Evolutionary conservation across 2,888 invertebrate species (phyloP).

Genomic region (Micoletzkya japonica): DNA sequence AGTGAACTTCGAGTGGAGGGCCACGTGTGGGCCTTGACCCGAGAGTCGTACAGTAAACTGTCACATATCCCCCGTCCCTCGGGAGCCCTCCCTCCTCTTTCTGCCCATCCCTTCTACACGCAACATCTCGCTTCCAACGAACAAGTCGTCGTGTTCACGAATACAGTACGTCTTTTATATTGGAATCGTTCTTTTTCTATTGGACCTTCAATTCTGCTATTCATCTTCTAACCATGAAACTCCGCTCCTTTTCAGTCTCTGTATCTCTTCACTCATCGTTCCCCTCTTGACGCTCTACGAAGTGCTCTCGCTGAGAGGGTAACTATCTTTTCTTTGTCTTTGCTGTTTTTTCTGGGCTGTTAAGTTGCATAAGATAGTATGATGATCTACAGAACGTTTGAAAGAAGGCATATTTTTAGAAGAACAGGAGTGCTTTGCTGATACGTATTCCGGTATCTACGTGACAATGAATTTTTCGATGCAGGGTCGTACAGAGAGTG

Average conservation of each 20-base stretch:
- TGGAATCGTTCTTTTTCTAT: too few relatives aligned
- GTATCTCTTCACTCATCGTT: slow-evolving; percentile 79
- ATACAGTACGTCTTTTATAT: background rate
- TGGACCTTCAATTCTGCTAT: background rate
- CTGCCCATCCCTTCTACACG: slow-evolving; percentile 25
- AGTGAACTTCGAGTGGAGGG: slow-evolving; percentile 80
- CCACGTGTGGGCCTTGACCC: slow-evolving; percentile 80
- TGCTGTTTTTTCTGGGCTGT: too few relatives aligned
- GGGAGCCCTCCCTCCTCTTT: slow-evolving; percentile 6
- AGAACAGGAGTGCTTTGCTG: too few relatives aligned
- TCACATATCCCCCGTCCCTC: background rate
- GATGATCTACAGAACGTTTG: too few relatives aligned
- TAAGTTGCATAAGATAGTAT: too few relatives aligned
- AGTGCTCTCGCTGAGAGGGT: slow-evolving; percentile 79
- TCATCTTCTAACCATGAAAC: background rate
- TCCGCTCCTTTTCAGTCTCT: slow-evolving; percentile 72
- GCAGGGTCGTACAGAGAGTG: slow-evolving; percentile 69
- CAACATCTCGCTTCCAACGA: slow-evolving; percentile 8
- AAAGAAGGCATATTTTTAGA: too few relatives aligned
- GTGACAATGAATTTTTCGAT: too few relatives aligned
- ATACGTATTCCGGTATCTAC: too few relatives aligned
- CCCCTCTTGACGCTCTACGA: slow-evolving; percentile 84
- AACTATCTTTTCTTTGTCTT: slow-evolving; percentile 76
- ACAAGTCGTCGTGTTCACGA: slow-evolving; percentile 25
- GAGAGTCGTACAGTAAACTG: background rate